Evolutionary conservation across 2,797 vertebrate genomes (phyloP), one percentile per base, ranked within the genome.

Genomic region (Mustela erminea): DNA sequence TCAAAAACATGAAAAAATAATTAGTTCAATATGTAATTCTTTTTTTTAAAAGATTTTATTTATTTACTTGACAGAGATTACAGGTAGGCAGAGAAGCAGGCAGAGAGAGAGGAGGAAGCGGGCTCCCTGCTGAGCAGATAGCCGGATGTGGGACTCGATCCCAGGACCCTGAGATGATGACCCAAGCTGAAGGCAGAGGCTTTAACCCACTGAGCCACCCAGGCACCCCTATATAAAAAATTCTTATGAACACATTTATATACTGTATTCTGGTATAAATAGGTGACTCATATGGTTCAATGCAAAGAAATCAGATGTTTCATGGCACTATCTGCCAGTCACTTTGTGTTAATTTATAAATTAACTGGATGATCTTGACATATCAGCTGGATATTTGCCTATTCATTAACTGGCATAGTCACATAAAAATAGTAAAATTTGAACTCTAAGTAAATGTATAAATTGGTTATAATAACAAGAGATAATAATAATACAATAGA

Each of bases 361-460:
- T 49, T 66, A 86, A 62, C 8, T 91, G 25, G 18, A 58, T 93
- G 25, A 85, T 41, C 32, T 60, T 93, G 27, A 92, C 4, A 17
- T 64, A 43, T 15, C 27, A 75, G 64, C 2, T 68, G 35, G 3
- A 60, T 82, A 1, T 88, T 62, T 95, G 35, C 6, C 32, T 83
- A 29, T 46, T 96, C 9, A 70, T 84, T 91, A 56, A 58, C 4
- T 66, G 23, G 29, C 54, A 1, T 66, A 90, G 35, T 96, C 56
- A 92, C 18, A 82, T 80, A 64, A 54, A 29, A 90, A 52, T 90
- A 38, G 25, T 86, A 92, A 88, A 85, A 68, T n/a, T 43, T 88
- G 2, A 41, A 68, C 23, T 89, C 20, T 27, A 85, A 90, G 56
- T 64, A n/a, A 38, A n/a, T 62, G 9, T 60, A 38, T 64, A 62